Base-by-base conservation (phyloP, 2,113 vertebrate genomes). In the Uria aalge region DNA sequence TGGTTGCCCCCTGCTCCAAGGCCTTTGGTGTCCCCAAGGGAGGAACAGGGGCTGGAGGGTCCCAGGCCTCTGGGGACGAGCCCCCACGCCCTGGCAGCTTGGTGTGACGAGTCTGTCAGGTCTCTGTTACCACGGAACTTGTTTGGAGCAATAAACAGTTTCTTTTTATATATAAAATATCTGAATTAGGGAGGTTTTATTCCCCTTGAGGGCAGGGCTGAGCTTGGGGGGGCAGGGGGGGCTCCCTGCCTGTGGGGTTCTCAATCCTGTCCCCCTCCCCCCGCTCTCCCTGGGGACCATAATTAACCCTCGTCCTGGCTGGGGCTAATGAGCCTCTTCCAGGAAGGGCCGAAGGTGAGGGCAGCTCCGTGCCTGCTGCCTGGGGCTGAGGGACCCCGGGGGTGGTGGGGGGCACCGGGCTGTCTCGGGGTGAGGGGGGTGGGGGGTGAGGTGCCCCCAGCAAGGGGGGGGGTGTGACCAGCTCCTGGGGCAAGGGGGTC, bases 351-450 rank as follows among this genome's bases (percentile, higher is more conserved):
- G 2, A 27, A 36, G 48, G 27, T 43, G 48, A 38, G 55, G 26
- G 47, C 50, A 57, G 53, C 18, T 72, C 63, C 43, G 17, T 29
- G 62, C 43, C 45, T 11, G 14, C 45, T 20, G 45, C 30, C 30
- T 18, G 12, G 16, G 2, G 41, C 48, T 34, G 32, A 23, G 27
- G 47, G 38, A 36, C 15, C 30, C 32, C 7, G 4, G 7, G 18
- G 43, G 15, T 45, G 5, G 11, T 5, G 63, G 23, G 73, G 59
- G n/a, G 12, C 47, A 38, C 29, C 0, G 7, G 32, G 41, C 9
- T 6, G 6, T 12, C 30, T 32, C 0, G 12, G 32, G 56, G 32
- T 15, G 4, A 0, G 4, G 30, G 38, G 1, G 1, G 21, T 11
- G 23, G 18, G 17, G 4, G 36, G 43, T 38, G 62, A 57, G 59